Percentiles rank a stretch among this genome's conserved stretches.
phyloP scores from a whole-genome alignment of 1,140 invertebrate species.

The Gonioctena quinquepunctata region DNA sequence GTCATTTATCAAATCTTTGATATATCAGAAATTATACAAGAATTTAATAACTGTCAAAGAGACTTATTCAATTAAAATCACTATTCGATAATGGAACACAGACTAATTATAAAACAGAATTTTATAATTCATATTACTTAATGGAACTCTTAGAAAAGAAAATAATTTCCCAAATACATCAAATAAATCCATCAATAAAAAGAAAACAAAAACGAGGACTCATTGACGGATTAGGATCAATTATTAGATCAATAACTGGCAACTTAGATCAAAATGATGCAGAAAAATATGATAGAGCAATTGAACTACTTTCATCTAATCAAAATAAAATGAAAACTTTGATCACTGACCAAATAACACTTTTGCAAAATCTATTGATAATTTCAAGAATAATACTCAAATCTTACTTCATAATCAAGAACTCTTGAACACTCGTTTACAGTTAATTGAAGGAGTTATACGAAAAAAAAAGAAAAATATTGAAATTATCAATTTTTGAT shows the following conservation, averaged over 20 bases:
- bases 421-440: neutral
- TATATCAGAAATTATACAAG: too few relatives aligned
- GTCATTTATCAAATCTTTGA: too few relatives aligned
- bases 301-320: conserved; percentile 8
- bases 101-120: neutral
- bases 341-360: conserved; percentile 5
- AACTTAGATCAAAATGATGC: conserved; percentile 27
- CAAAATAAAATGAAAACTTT: conserved; percentile 18
- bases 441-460: neutral
- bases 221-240: conserved; percentile 21
- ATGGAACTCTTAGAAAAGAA: neutral
- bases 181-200: neutral
- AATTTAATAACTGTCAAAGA: too few relatives aligned
- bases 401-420: conserved; percentile 10
- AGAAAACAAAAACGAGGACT: conserved; percentile 9
- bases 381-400: conserved; percentile 12
- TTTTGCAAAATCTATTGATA: conserved; percentile 9
- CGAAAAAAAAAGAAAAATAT: neutral
- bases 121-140: too few relatives aligned
- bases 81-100: neutral
- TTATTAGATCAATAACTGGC: conserved; percentile 24
- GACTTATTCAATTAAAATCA: too few relatives aligned
- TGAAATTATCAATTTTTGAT: conserved; percentile 2
- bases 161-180: conserved; percentile 2
- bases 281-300: conserved; percentile 16